Evolutionary conservation across 2,888 invertebrate species (phyloP), one percentile per base, ranked within the genome.

Genomic region (Drepana falcataria): DNA sequence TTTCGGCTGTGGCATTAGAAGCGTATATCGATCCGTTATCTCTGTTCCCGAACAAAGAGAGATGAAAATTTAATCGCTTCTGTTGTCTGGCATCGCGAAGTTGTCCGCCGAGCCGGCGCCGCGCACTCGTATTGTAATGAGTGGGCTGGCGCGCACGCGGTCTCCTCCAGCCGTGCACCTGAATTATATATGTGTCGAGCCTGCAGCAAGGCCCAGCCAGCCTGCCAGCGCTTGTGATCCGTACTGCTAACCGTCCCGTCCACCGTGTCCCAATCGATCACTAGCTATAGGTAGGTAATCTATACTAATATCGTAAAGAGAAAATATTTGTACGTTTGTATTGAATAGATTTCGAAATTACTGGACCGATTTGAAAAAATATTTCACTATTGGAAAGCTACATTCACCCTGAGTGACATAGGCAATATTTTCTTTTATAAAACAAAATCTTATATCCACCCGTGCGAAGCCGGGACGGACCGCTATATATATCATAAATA

Each of bases 31-130:
- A 86, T 87, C 85, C 73, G 80, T 76, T 83, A 83, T 83, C 82
- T 79, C 75, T 77, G 78, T 73, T 77, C 66, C 71, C 74, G 80
- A 81, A 87, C 87, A 85, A 85, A 85, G 84, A 83, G 85, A 79
- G 77, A 87, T 90, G 87, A 90, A 90, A 88, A 83, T 90, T 89
- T 90, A 89, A 90, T 89, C 83, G 85, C 81, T 81, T 79, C 79
- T 78, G 79, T 79, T 78, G 83, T 83, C 84, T 83, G 77, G 78
- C 75, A 73, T 77, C 76, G 76, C 70, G 81, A 83, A 84, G 81
- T 80, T 81, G 71, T 72, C 72, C 80, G 81, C 64, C 80, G 65
- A 63, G 64, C 73, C 73, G 79, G 77, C 76, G 79, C 78, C 77
- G 71, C 68, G 49, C 57, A 59, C 71, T 66, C 64, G 75, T 81